Evolutionary conservation across 2,888 invertebrate species (phyloP).

Genomic region (Strigamia crassipes): DNA sequence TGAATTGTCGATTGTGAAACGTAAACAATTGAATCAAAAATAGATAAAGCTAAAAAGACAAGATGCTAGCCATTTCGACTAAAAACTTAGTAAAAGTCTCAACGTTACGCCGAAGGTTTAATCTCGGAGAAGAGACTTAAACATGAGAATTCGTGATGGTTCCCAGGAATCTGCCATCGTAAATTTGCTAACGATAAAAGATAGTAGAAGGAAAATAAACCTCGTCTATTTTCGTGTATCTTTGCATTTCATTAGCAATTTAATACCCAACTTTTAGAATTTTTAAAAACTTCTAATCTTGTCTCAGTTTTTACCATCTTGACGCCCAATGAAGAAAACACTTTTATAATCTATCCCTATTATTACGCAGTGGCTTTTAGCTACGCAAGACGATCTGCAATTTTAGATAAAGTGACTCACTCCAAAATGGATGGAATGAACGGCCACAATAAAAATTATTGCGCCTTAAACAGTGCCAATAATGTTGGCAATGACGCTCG

Average conservation of each 20-base stretch:
- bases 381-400: background rate
- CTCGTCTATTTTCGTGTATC: background rate
- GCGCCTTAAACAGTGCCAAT: conserved; percentile 22
- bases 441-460: background rate
- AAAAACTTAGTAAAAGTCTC: too few species aligned
- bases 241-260: background rate
- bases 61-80: too few species aligned
- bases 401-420: conserved; percentile 10
- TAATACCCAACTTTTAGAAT: too few species aligned
- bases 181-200: background rate
- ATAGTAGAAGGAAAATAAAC: background rate
- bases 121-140: background rate
- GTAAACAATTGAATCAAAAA: too few species aligned
- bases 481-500: background rate
- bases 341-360: conserved; percentile 1
- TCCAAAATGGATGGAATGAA: background rate
- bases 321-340: too few species aligned
- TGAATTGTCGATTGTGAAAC: background rate
- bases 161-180: background rate
- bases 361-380: background rate
- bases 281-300: too few species aligned
- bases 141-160: background rate
- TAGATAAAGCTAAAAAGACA: background rate
- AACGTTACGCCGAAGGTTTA: background rate
- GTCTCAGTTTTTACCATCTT: too few species aligned